These are phyloP conservation scores for Echiichthys vipera DNA, from an alignment of 2,797 vertebrate genomes.

Conservation along the genomic window DNA sequence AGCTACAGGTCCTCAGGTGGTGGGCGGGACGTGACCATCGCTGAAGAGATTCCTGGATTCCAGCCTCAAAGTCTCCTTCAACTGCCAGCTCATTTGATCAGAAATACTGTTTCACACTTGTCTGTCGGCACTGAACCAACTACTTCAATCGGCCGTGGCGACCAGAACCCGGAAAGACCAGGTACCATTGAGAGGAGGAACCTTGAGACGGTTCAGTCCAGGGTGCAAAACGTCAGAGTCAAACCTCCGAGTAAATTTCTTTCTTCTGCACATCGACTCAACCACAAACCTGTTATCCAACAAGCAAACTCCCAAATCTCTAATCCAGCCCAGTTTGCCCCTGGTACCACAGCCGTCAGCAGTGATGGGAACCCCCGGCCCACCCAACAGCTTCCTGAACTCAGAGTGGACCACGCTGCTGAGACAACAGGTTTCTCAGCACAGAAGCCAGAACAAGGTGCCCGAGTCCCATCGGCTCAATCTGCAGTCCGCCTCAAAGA, in stretches of 20 bases:
- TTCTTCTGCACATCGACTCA: conserved; percentile 2
- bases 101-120: too few relatives aligned
- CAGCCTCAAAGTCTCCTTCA: conserved; percentile 1
- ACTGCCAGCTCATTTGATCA: too few relatives aligned
- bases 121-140: neutral
- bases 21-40: neutral
- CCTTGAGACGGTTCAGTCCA: neutral
- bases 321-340: neutral
- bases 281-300: conserved; percentile 13
- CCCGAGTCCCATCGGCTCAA: neutral
- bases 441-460: neutral
- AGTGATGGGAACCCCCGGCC: neutral
- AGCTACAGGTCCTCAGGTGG: neutral
- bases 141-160: neutral
- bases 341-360: neutral
- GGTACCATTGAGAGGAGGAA: conserved; percentile 1
- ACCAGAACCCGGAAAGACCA: neutral
- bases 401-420: too few relatives aligned
- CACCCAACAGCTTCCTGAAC: neutral
- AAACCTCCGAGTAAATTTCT: conserved; percentile 40
- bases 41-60: neutral
- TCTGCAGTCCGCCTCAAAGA: neutral
- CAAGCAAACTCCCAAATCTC: neutral
- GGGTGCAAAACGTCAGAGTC: conserved; percentile 43
- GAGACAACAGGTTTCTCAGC: neutral